A percentile compares a stretch with the other conserved stretches of the same genome.
These are phyloP conservation scores for Mythimna impura DNA, from an alignment of 2,888 invertebrate species.

Conservation along the genomic window DNA sequence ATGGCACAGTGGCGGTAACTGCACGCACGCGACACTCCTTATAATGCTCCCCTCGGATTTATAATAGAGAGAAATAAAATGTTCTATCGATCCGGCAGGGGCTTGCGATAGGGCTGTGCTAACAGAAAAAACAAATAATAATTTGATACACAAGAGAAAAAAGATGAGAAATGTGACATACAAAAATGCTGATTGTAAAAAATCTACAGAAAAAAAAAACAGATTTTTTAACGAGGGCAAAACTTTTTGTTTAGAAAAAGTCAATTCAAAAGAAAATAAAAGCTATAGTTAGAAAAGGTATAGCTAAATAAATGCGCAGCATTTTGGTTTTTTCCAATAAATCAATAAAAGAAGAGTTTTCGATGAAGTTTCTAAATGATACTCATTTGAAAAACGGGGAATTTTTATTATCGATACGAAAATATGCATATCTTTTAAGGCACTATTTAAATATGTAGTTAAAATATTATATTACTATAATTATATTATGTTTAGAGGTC, in stretches of 20 bases:
- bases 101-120: slow-evolving; percentile 54
- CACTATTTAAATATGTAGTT: slow-evolving; percentile 18
- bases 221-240: no score
- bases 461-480: slow-evolving; percentile 22
- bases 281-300: no score
- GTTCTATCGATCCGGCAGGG: slow-evolving; percentile 78
- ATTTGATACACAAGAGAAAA: no score
- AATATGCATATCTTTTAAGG: slow-evolving; percentile 15
- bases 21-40: slow-evolving; percentile 85
- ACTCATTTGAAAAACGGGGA: neutral
- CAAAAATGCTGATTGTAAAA: no score
- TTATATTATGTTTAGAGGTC: slow-evolving; percentile 12
- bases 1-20: slow-evolving; percentile 73
- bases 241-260: no score
- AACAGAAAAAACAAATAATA: neutral
- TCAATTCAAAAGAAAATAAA: no score
- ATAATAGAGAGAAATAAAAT: slow-evolving; percentile 82
- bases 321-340: no score
- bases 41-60: slow-evolving; percentile 80
- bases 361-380: neutral
- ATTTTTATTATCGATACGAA: slow-evolving; percentile 27
- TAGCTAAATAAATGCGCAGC: no score
- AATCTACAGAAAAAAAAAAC: no score
- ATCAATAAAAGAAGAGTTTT: neutral
- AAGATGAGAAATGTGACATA: no score